Evolutionary conservation across 2,888 invertebrate genomes (phyloP), one percentile per base, ranked within the genome.

Genomic region (Luffia ferchaultella): DNA sequence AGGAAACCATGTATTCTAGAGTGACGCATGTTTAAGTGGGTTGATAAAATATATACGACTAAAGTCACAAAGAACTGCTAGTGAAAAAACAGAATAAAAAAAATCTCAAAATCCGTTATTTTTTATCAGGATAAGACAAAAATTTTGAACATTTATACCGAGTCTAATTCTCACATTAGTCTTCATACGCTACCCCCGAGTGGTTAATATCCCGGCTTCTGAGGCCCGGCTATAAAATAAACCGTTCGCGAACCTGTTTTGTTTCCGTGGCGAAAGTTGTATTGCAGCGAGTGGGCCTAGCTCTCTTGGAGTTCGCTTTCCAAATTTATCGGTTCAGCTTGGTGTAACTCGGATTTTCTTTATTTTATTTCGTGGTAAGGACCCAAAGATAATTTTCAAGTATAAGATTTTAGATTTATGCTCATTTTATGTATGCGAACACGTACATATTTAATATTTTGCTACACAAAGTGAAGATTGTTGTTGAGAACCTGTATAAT

Each of bases 181-280:
- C 49, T 49, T 49, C 49, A 49, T 49, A 43, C 43, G 18, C 19
- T 18, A 18, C 44, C 20, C 45, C 44, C 54, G 52, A 57, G 58
- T 54, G 53, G 54, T 59, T 59, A 55, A 59, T 59, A 56, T 55
- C 49, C 49, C 51, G 48, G 48, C 48, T 50, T 48, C 18, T 46
- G 42, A 46, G 46, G 46, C 47, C 50, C 44, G 45, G 48, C 47
- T 47, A 50, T 48, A 50, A 50, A 47, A 46, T 42, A 17, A 43
- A 50, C 44, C 16, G 41, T 49, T 16, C 20, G 16, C 41, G 15
- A 43, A 20, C 46, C 49, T 49, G 49, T 42, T 49, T 43, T 49
- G 49, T 49, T 43, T 49, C 49, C 47, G 30, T 30, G 17, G 49
- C 19, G 44, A 49, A 49, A 49, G 49, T 49, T 49, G 19, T 49